Evolutionary conservation across 2,113 vertebrate genomes (phyloP).

Genomic region (Notothenia rossii): DNA sequence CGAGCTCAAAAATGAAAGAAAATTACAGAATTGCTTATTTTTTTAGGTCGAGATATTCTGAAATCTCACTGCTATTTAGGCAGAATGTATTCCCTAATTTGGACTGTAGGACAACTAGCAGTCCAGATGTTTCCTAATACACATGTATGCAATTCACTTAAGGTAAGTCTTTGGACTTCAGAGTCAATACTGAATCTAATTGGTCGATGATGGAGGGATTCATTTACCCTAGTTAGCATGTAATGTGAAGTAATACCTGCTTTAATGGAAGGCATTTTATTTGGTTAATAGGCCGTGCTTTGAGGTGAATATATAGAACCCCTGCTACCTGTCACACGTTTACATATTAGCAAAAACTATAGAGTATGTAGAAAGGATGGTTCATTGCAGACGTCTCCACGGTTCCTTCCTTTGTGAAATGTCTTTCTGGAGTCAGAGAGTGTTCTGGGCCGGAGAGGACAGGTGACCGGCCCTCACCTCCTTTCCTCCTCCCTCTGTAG

Average conservation of each 20-base stretch:
- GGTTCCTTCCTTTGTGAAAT: constrained; percentile 23
- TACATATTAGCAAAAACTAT: constrained; percentile 9
- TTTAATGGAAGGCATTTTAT: background rate
- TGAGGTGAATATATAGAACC: background rate
- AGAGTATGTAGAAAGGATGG: constrained; percentile 3
- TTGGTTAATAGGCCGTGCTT: background rate
- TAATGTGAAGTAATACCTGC: background rate
- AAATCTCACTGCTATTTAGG: background rate
- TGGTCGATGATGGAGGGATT: background rate
- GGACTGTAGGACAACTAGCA: background rate
- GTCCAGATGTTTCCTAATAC: background rate
- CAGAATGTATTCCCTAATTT: background rate
- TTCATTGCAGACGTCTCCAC: background rate
- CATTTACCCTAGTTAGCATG: background rate
- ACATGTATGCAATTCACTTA: background rate
- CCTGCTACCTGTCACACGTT: background rate
- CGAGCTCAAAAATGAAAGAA: no score
- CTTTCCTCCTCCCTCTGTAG: constrained; percentile 49
- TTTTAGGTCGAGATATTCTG: background rate
- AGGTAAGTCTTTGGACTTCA: background rate
- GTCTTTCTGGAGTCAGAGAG: constrained; percentile 24
- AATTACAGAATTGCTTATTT: no score
- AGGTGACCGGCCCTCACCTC: constrained; percentile 50
- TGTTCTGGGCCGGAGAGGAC: constrained; percentile 23
- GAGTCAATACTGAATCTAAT: background rate